phyloP scores from a whole-genome alignment of 2,113 vertebrate genomes.

The Isurus oxyrinchus region DNA sequence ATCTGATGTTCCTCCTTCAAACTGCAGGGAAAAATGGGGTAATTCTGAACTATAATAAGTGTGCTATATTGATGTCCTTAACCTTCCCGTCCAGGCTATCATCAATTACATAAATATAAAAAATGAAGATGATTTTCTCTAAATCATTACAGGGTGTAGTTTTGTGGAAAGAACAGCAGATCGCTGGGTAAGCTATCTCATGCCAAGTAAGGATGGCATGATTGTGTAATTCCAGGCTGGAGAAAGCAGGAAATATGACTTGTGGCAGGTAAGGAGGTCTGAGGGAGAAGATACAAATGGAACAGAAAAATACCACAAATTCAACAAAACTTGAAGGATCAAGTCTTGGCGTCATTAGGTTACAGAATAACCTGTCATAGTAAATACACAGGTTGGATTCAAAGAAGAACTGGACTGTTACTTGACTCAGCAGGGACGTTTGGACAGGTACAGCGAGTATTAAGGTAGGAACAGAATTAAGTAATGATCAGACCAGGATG shows the following conservation, averaged over 20 bases:
- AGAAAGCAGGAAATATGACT: background rate
- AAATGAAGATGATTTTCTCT: background rate
- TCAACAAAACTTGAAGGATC: background rate
- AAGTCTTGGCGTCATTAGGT: background rate
- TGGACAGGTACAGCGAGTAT: background rate
- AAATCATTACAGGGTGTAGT: background rate
- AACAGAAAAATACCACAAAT: background rate
- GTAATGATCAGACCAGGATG: background rate
- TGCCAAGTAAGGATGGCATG: background rate
- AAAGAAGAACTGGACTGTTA: background rate
- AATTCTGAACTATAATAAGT: background rate
- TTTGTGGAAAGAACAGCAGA: background rate
- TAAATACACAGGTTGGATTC: background rate
- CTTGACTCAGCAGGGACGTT: background rate
- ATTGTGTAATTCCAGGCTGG: background rate
- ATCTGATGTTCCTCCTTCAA: background rate
- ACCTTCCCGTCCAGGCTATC: background rate
- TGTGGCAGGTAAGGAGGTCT: background rate
- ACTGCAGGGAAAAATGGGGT: background rate
- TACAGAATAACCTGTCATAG: background rate
- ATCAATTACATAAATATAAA: background rate
- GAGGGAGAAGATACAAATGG: background rate
- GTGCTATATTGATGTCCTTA: background rate
- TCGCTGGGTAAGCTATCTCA: background rate
- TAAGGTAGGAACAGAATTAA: conserved; percentile 5